Conservation (phyloP, 2,797 vertebrate genomes). For the Danionella dracula region DNA sequence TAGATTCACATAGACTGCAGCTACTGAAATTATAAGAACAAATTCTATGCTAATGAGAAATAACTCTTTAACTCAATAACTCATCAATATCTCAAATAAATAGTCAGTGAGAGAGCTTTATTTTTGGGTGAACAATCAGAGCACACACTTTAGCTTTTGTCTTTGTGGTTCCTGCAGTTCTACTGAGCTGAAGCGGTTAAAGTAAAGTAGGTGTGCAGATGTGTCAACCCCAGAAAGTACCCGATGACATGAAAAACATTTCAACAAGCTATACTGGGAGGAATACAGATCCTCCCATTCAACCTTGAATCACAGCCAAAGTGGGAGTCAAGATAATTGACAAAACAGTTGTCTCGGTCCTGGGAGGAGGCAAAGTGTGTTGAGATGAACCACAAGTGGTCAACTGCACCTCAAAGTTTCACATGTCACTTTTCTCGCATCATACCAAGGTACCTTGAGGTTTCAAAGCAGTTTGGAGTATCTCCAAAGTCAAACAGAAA, state of each 20-base stretch:
- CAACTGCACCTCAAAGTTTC: slow-evolving; percentile 32
- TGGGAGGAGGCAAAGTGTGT: slow-evolving; percentile 23
- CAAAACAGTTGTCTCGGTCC: slow-evolving; percentile 38
- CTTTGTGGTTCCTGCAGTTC: too few relatives aligned
- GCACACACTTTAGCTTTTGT: too few relatives aligned
- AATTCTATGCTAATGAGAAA: too few relatives aligned
- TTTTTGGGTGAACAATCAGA: too few relatives aligned
- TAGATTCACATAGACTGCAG: too few relatives aligned
- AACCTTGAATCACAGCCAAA: slow-evolving; percentile 47
- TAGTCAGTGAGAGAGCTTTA: too few relatives aligned
- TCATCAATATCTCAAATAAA: too few relatives aligned
- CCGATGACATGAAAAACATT: slow-evolving; percentile 46
- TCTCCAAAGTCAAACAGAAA: slow-evolving; percentile 2
- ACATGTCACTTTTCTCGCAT: slow-evolving; percentile 14
- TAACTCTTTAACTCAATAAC: too few relatives aligned
- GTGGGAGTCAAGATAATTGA: slow-evolving; percentile 32
- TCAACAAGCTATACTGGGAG: slow-evolving; percentile 31
- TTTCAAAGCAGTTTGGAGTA: slow-evolving; percentile 10
- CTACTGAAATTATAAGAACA: too few relatives aligned
- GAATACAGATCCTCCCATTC: slow-evolving; percentile 24
- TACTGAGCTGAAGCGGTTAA: too few relatives aligned
- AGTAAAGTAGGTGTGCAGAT: too few relatives aligned
- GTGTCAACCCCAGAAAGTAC: neutral
- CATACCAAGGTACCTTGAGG: neutral
- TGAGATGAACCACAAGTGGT: slow-evolving; percentile 13